Percentiles rank a stretch among this genome's conserved stretches.
phyloP scores from a whole-genome alignment of 2,888 invertebrate genomes.

The Orchesella flavescens region DNA sequence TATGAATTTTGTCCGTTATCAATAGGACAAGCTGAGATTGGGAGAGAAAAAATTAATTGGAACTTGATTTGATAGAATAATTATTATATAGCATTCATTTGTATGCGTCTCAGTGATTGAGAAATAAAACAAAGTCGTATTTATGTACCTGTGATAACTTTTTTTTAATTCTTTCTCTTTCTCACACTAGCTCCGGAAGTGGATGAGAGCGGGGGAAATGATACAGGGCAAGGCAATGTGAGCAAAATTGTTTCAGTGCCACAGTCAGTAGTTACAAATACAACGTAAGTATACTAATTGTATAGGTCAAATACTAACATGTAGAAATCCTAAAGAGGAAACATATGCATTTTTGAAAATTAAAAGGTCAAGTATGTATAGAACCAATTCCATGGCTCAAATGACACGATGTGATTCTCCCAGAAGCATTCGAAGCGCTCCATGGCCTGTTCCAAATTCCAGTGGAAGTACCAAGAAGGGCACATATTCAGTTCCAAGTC shows the following conservation, averaged over 20 bases:
- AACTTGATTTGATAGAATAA: constrained; percentile 12
- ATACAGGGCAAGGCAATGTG: constrained; percentile 64
- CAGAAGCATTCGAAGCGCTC: constrained; percentile 87
- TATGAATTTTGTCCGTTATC: background rate
- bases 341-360: too few relatives aligned
- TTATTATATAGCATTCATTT: background rate
- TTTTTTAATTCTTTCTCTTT: constrained; percentile 18
- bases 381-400: constrained; percentile 72
- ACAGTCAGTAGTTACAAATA: constrained; percentile 75
- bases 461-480: constrained; percentile 75
- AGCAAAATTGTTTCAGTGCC: constrained; percentile 77
- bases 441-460: constrained; percentile 84
- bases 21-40: too few relatives aligned
- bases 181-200: constrained; percentile 73
- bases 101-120: background rate
- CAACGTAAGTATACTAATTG: constrained; percentile 59
- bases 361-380: constrained; percentile 68
- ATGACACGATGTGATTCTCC: constrained; percentile 76
- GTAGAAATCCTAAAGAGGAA: too few relatives aligned
- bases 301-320: too few relatives aligned
- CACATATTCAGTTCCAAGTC: constrained; percentile 84
- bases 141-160: background rate
- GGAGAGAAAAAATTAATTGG: too few relatives aligned
- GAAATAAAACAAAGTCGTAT: background rate
- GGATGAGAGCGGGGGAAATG: constrained; percentile 74